Evolutionary conservation across 2,113 vertebrate species (phyloP).

Genomic region (Podarcis muralis): DNA sequence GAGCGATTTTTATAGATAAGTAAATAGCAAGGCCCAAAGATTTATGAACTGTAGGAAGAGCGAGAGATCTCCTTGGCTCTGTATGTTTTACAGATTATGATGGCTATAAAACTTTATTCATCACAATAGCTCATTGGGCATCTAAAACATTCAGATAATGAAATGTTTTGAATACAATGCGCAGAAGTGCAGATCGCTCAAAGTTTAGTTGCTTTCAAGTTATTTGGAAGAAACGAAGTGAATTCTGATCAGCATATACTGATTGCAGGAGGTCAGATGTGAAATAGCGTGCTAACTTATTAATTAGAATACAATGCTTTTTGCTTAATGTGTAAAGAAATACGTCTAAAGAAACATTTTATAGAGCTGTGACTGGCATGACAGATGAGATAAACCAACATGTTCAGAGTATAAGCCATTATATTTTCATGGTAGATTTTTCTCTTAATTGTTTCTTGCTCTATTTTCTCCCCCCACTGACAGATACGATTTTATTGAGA

Average conservation of each 20-base stretch:
- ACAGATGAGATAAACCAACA: not conserved
- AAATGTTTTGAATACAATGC: slow-evolving; percentile 1
- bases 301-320: not conserved
- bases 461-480: slow-evolving; percentile 38
- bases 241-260: slow-evolving; percentile 1
- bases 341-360: not conserved
- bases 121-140: not conserved
- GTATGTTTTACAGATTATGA: not conserved
- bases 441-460: slow-evolving; percentile 15
- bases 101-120: not conserved
- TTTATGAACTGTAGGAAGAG: not conserved
- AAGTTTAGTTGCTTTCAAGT: not conserved
- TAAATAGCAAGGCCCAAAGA: not conserved
- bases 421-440: not conserved
- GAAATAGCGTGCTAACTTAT: not conserved
- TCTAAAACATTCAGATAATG: not conserved
- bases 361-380: not conserved
- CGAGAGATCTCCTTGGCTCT: not conserved
- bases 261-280: not conserved
- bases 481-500: slow-evolving; percentile 98
- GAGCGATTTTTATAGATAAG: not conserved
- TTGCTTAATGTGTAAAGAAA: not conserved
- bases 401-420: not conserved
- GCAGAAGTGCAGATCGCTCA: not conserved
- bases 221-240: not conserved